Percentiles rank a stretch among this genome's conserved stretches.
phyloP scores from a whole-genome alignment of 2,888 invertebrate genomes.

The Aricia artaxerxes region DNA sequence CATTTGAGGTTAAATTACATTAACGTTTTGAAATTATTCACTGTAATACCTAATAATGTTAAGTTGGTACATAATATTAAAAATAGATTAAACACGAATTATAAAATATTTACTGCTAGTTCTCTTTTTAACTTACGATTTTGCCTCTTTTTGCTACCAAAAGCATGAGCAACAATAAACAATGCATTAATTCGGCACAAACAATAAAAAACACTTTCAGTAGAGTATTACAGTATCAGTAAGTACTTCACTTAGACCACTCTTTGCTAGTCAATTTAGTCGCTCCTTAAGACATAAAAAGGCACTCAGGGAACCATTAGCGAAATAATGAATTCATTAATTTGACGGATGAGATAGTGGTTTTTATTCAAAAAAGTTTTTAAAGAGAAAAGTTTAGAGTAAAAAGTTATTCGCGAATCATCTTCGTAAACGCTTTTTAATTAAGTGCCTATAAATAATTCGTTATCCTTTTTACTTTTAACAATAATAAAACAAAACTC shows the following conservation, averaged over 20 bases:
- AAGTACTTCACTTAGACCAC: constrained; percentile 32
- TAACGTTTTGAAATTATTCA: background rate
- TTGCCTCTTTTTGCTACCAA: too few relatives aligned
- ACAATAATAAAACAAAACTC: too few relatives aligned
- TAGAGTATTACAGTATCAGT: constrained; percentile 6
- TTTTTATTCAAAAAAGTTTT: constrained; percentile 39
- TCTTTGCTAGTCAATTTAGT: constrained; percentile 31
- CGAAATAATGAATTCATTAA: constrained; percentile 61
- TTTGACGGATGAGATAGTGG: constrained; percentile 52
- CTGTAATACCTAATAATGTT: too few relatives aligned
- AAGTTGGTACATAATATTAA: too few relatives aligned
- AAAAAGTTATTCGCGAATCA: constrained; percentile 28
- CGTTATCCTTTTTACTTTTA: background rate
- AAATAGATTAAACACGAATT: too few relatives aligned
- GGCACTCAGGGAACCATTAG: constrained; percentile 41
- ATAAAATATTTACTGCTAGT: too few relatives aligned
- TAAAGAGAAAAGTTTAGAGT: constrained; percentile 35
- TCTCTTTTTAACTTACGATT: too few relatives aligned
- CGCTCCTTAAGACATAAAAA: constrained; percentile 36
- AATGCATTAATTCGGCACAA: background rate
- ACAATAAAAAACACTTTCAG: background rate
- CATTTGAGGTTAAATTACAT: background rate
- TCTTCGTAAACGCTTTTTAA: constrained; percentile 12
- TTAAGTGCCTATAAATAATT: background rate
- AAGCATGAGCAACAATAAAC: too few relatives aligned